Conservation (phyloP, 2,888 invertebrate species). For the Volucella bombylans region DNA sequence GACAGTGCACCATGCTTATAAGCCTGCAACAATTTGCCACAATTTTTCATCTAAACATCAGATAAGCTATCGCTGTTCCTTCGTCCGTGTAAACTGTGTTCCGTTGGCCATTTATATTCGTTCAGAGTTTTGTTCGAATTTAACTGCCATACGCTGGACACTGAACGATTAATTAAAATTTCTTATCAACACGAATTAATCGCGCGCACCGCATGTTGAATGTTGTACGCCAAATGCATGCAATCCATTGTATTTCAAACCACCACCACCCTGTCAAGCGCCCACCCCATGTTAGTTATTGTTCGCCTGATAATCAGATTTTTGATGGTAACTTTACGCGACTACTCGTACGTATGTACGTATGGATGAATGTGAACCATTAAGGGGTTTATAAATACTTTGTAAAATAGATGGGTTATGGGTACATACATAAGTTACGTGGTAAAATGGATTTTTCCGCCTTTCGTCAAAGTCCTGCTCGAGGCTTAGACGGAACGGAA, state of each 20-base stretch:
- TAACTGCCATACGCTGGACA: conserved; percentile 39
- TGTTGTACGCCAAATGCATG: conserved; percentile 44
- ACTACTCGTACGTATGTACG: neutral
- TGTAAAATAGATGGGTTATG: conserved; percentile 37
- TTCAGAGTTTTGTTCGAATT: conserved; percentile 48
- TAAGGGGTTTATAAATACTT: conserved; percentile 49
- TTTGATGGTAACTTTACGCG: conserved; percentile 23
- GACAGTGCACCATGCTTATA: neutral
- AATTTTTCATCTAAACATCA: conserved; percentile 15
- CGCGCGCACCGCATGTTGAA: conserved; percentile 34
- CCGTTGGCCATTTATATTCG: conserved; percentile 34
- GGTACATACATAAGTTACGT: conserved; percentile 1
- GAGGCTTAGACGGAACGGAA: conserved; percentile 39
- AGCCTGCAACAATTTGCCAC: conserved; percentile 3
- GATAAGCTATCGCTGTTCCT: conserved; percentile 1
- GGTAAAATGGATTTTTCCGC: neutral
- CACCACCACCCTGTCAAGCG: neutral
- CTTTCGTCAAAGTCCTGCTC: neutral
- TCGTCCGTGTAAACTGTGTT: neutral
- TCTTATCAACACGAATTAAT: conserved; percentile 67
- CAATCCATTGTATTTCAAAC: conserved; percentile 1
- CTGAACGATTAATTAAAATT: conserved; percentile 66
- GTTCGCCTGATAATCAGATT: conserved; percentile 32
- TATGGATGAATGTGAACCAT: neutral
- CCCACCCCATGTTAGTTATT: neutral